Evolutionary conservation across 2,888 invertebrate species (phyloP), one percentile per base, ranked within the genome.

Genomic region (Hedya salicella): DNA sequence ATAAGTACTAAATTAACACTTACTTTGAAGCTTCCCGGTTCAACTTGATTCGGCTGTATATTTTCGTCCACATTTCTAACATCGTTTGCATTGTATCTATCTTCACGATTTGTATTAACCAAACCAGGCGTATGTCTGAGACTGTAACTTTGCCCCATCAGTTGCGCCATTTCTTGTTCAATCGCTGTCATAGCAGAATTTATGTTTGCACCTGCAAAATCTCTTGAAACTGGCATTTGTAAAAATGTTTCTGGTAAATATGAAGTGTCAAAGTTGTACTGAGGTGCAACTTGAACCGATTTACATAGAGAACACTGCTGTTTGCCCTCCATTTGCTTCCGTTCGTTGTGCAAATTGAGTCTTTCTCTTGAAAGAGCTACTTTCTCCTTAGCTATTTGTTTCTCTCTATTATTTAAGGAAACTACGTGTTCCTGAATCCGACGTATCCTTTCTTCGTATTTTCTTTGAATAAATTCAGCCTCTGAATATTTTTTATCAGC

Each of bases 311-410:
- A 92, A 68, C 92, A 92, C 64, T 88, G 88, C 49, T 86, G 86
- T 70, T 79, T 81, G 56, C 78, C 78, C 56, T 91, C 91, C 36
- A 93, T 85, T 73, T 93, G 88, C 72, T 91, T 93, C 65, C 88
- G 86, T 64, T 93, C 89, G 50, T 93, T 93, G 69, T 94, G 94
- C 25, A 94, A 78, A 63, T 86, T 86, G 61, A 94, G 73, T 71
- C 94, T 86, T 76, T 95, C 94, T 72, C 93, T 93, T 0, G 94
- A 94, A 9, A 94, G 74, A 2, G 89, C 84, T 0, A 94, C 92
- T 78, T 95, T 94, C 73, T 95, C 94, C 78, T 90, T 93, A 0
- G 94, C 93, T 40, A 95, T 89, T 71, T 94, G 93, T 73, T 94
- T 94, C 70, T 95, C 94, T 72, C 94, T 88, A 11, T 82, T 77